Conservation (phyloP, 2,113 vertebrate species). For the Aegotheles bennettii region DNA sequence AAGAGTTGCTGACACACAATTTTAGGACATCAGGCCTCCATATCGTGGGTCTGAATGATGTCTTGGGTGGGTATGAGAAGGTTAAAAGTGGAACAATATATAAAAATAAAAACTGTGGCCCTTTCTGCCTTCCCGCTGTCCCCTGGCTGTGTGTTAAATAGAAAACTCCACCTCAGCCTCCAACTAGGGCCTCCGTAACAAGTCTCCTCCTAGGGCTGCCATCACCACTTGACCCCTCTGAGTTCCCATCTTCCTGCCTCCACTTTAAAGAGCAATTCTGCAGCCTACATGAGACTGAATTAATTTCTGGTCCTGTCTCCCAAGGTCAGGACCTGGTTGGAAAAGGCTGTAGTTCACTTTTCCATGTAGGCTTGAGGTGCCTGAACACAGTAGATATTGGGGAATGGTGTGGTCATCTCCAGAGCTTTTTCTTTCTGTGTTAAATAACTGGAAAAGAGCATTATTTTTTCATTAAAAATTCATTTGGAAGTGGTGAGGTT, state of each 20-base stretch:
- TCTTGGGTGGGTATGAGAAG: not conserved
- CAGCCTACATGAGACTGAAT: not conserved
- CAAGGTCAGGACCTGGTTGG: not conserved
- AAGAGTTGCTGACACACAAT: not conserved
- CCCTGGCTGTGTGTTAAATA: not conserved
- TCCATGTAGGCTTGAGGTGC: not conserved
- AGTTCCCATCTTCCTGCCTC: not conserved
- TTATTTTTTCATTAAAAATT: conserved; percentile 62
- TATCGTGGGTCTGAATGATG: not conserved
- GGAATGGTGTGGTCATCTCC: not conserved
- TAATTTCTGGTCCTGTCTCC: not conserved
- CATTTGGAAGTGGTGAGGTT: conserved; percentile 44
- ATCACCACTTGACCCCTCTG: not conserved
- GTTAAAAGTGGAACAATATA: not conserved
- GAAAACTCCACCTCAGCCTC: not conserved
- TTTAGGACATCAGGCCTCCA: not conserved
- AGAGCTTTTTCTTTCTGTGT: not conserved
- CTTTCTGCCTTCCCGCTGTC: not conserved
- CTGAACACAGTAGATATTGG: not conserved
- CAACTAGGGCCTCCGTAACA: not conserved
- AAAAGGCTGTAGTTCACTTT: not conserved
- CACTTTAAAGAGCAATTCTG: not conserved
- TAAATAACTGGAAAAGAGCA: conserved; percentile 18
- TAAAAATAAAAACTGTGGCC: too few relatives aligned
- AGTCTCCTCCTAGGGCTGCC: not conserved